Evolutionary conservation across 2,888 invertebrate species (phyloP), one percentile per base, ranked within the genome.

Genomic region (Sarcophaga rosellei): DNA sequence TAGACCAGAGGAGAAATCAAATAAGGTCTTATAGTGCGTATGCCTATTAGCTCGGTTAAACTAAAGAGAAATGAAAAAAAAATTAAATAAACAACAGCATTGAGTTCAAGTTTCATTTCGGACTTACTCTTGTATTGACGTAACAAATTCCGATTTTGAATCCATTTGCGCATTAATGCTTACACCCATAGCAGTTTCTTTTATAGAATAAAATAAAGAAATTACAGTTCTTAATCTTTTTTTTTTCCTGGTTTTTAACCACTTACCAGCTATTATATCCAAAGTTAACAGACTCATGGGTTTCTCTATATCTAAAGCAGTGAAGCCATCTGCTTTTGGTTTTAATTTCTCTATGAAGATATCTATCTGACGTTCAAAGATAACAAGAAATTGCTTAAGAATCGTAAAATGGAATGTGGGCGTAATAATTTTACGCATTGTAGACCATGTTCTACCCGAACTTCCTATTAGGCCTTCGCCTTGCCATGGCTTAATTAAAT

Each of bases 361-460:
- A 62, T 93, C 92, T 23, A 95, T 94, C 86, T 96, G 95, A 15
- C 63, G 94, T 89, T 96, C 95, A 91, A 97, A 96, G 0, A 96
- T 94, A 4, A 95, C 95, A 6, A 96, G 92, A 91, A 96, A 97
- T 89, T 96, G 95, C 90, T 96, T 95, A 53, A 97, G 92, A 82
- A 97, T 96, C 90, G 96, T 95, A 90, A 96, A 97, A 92, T 97
- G 97, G 91, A 97, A 97, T 0, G 97, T 95, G 1, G 97, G 96
- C 0, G 97, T 97, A 73, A 97, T 92, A 86, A 97, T 94, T 91
- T 96, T 96, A 25, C 97, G 94, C 87, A 95, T 94, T 0, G 92
- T 92, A 88, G 94, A 94, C 97, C 97, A 97, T 92, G 94, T 94
- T 3, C 88, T 77, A 10, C 91, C 92, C 4, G 84, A 86, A 57